A percentile compares a stretch with the other conserved stretches of the same genome.
Evolutionary conservation across 64 coral and sea anemone species (phyloP).

Genomic region (Acropora yongei): DNA sequence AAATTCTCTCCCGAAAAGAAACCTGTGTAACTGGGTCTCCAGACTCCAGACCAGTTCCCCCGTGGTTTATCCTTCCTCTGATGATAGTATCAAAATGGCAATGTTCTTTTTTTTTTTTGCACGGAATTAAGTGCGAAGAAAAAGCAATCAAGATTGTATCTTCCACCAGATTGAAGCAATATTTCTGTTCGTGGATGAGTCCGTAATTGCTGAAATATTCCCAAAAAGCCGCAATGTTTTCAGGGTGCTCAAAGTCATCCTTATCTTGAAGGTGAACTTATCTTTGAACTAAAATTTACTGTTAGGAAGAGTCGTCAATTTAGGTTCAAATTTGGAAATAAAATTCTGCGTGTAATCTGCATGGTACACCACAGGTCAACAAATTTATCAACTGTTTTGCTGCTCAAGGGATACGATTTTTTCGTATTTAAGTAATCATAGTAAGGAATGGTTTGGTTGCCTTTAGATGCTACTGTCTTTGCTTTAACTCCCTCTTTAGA

Average conservation of each 20-base stretch:
- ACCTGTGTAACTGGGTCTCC: neutral
- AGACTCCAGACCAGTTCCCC: neutral
- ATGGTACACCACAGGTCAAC: too few relatives aligned
- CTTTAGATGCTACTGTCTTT: too few relatives aligned
- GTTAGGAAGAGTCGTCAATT: too few relatives aligned
- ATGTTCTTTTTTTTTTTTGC: neutral
- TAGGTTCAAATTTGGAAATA: too few relatives aligned
- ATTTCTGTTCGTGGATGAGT: neutral
- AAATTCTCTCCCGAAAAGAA: neutral
- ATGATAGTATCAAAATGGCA: neutral
- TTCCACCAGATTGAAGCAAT: neutral
- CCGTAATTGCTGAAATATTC: neutral
- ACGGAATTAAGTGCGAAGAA: neutral
- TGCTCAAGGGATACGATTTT: too few relatives aligned
- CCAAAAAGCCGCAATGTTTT: neutral
- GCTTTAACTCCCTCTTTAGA: too few relatives aligned
- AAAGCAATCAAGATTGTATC: neutral
- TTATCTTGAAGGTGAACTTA: neutral
- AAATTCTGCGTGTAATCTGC: too few relatives aligned
- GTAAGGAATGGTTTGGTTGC: too few relatives aligned
- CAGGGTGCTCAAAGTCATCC: neutral
- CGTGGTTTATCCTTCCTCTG: neutral
- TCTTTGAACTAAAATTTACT: constrained; percentile 13
- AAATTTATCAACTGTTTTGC: too few relatives aligned
- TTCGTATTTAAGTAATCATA: too few relatives aligned